phyloP scores from a whole-genome alignment of 2,797 vertebrate species.

The Pygocentrus nattereri region DNA sequence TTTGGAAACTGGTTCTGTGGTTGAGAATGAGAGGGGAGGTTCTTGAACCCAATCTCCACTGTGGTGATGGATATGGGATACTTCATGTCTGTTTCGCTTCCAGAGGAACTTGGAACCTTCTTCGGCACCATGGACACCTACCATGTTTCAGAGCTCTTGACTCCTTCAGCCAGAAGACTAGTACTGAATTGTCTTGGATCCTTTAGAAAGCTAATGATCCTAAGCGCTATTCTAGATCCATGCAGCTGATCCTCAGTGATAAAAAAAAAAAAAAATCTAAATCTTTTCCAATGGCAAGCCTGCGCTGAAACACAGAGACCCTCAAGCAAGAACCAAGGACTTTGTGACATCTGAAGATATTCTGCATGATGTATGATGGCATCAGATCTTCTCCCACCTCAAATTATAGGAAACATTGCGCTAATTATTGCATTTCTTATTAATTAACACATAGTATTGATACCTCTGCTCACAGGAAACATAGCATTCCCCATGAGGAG shows the following conservation, averaged over 20 bases:
- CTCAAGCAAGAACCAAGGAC: not conserved
- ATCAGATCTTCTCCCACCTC: too few relatives aligned
- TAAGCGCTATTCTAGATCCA: not conserved
- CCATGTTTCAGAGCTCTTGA: not conserved
- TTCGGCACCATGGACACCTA: not conserved
- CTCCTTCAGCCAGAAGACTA: not conserved
- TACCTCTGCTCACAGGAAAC: too few relatives aligned
- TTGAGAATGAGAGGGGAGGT: not conserved
- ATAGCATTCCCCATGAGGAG: too few relatives aligned
- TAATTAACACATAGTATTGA: too few relatives aligned
- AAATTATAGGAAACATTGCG: too few relatives aligned
- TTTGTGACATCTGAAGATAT: not conserved
- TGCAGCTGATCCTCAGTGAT: too few relatives aligned
- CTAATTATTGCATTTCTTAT: too few relatives aligned
- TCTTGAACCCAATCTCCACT: not conserved
- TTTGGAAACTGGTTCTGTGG: not conserved
- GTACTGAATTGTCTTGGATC: not conserved
- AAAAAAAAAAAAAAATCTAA: too few relatives aligned
- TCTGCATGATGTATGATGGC: not conserved
- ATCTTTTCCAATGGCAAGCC: too few relatives aligned
- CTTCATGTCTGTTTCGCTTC: not conserved
- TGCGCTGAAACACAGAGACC: not conserved
- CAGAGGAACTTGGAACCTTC: not conserved
- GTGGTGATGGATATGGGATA: not conserved
- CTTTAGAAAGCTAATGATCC: not conserved